Percentiles rank a stretch among this genome's conserved stretches.
These are phyloP conservation scores for Drosophila lacertosa DNA, from an alignment of 1,140 invertebrate species.

Conservation along the genomic window DNA sequence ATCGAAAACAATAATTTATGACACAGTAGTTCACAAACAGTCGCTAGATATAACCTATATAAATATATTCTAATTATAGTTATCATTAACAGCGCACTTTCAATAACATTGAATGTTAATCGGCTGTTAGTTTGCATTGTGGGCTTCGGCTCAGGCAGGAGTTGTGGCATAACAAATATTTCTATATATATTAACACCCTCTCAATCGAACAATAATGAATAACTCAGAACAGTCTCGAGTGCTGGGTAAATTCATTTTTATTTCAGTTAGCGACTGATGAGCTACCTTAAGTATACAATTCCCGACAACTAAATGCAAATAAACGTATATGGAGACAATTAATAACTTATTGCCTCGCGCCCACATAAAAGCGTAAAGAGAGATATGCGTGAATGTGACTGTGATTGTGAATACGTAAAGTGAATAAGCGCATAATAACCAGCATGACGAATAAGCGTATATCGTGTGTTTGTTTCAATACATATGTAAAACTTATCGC, in stretches of 20 bases:
- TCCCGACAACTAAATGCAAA: neutral
- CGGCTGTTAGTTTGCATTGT: neutral
- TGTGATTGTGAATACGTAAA: slow-evolving; percentile 9
- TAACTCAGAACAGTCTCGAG: neutral
- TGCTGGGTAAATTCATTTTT: neutral
- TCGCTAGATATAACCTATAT: no score
- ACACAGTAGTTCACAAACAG: neutral
- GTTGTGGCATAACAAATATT: neutral
- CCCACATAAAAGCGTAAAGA: slow-evolving; percentile 5
- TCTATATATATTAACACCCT: neutral
- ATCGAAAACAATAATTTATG: neutral
- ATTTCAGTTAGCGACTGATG: neutral
- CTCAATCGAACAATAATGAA: neutral
- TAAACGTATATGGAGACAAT: slow-evolving; percentile 7
- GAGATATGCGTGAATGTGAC: slow-evolving; percentile 1
- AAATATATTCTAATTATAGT: no score
- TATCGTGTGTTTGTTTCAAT: slow-evolving; percentile 9
- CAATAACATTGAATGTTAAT: neutral
- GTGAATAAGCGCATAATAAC: slow-evolving; percentile 25
- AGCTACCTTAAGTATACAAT: neutral
- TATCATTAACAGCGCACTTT: no score
- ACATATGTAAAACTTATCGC: slow-evolving; percentile 30
- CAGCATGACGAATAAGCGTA: slow-evolving; percentile 13
- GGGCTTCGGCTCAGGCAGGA: no score
- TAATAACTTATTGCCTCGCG: slow-evolving; percentile 8